Evolutionary conservation across 2,888 invertebrate genomes (phyloP), one percentile per base, ranked within the genome.

Genomic region (Bursaphelenchus okinawaensis): DNA sequence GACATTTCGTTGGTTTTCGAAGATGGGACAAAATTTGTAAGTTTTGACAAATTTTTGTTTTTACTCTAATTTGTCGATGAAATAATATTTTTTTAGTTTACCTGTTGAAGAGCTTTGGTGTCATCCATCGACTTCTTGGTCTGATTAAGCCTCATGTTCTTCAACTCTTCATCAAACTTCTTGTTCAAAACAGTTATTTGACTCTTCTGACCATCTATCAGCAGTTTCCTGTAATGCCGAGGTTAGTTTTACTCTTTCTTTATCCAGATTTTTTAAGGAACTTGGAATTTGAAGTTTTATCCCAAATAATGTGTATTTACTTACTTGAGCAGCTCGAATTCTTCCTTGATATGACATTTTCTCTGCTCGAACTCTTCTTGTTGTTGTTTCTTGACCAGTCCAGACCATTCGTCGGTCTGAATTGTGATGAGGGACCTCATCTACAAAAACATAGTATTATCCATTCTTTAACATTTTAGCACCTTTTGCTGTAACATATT

Each of bases 71-170:
- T 6, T 4, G 1, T 40, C 3, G 40, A 40, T 4, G 2, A 1
- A 4, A 7, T 7, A 54, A 1, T 54, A 3, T n/a, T 16, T 26
- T 26, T 54, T 54, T n/a, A n/a, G n/a, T n/a, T 66, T 51, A 75
- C 79, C 68, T 74, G 89, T 52, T 79, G 74, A 55, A 98, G 93
- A 83, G 92, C 92, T 85, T 92, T 92, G 83, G 91, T 91, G 22
- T 95, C 94, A 84, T 98, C 98, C 76, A 98, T 92, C 58, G 94
- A 94, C 78, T 91, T 89, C 86, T 93, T 94, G 4, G 95, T 93
- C 85, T 98, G 98, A 63, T 90, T 88, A 7, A 89, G 88, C 83
- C 93, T 94, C 88, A 98, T 89, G 71, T 96, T 95, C 84, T 96
- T 98, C 81, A 91, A 88, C 82, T 96, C 96, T 8, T 69, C 71